phyloP scores from a whole-genome alignment of 2,797 vertebrate species.

The Basileuterus tristriatus region DNA sequence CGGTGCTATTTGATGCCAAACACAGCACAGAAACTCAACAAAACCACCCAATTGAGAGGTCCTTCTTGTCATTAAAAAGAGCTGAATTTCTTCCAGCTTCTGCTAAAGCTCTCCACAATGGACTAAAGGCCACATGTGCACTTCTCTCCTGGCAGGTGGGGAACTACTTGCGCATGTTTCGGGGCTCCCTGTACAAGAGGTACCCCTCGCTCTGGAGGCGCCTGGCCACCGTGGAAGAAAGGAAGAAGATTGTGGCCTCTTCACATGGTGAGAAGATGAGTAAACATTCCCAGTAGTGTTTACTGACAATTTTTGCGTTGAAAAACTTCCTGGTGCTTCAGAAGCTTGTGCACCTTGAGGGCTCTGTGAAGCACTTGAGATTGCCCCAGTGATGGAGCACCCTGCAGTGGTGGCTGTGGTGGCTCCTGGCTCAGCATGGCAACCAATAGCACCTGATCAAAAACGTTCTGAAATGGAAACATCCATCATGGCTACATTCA shows the following conservation, averaged over 20 bases:
- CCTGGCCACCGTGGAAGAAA: conserved; percentile 93
- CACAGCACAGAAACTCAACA: background rate
- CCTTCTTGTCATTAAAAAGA: background rate
- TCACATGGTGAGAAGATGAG: conserved; percentile 89
- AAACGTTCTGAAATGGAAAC: background rate
- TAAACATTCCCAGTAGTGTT: background rate
- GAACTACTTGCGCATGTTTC: conserved; percentile 98
- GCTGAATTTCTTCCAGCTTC: background rate
- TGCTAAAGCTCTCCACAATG: background rate
- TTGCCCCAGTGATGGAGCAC: background rate
- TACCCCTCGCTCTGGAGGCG: conserved; percentile 96
- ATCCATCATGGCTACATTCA: background rate
- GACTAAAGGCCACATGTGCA: background rate
- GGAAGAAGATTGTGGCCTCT: conserved; percentile 97
- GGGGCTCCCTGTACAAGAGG: conserved; percentile 95
- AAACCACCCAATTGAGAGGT: background rate
- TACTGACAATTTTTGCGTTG: background rate
- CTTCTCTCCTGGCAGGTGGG: conserved; percentile 84
- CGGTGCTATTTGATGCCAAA: rapidly evolving
- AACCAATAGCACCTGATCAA: background rate
- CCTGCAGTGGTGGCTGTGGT: background rate
- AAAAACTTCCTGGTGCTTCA: background rate
- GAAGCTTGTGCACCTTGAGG: background rate
- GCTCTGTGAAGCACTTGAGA: background rate
- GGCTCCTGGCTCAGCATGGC: background rate